A percentile compares a stretch with the other conserved stretches of the same genome.
phyloP scores from a whole-genome alignment of 2,113 vertebrate species.

The Dolichotis patagonum region DNA sequence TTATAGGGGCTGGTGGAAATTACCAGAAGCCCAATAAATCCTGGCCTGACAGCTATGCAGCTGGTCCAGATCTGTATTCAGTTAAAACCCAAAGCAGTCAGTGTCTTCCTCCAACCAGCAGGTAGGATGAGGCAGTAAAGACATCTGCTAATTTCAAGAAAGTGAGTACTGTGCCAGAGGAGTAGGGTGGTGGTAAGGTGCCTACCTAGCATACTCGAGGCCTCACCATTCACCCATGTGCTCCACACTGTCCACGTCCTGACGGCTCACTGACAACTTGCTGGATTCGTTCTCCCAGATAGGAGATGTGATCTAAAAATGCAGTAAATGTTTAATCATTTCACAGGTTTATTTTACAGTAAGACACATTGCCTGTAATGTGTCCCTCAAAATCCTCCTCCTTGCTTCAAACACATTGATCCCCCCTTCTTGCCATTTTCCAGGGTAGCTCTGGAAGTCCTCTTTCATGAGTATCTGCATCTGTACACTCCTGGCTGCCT shows the following conservation, averaged over 20 bases:
- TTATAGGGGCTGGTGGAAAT: no score
- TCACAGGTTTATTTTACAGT: background rate
- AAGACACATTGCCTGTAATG: background rate
- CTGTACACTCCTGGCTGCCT: background rate
- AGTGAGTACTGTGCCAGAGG: background rate
- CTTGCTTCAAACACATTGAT: background rate
- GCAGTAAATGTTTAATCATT: background rate
- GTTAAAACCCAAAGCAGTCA: background rate
- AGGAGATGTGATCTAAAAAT: background rate
- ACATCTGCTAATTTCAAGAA: background rate
- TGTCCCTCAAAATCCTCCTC: background rate
- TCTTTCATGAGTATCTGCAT: background rate
- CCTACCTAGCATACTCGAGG: background rate
- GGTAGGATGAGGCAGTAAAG: background rate
- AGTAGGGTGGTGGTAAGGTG: background rate
- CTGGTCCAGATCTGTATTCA: background rate
- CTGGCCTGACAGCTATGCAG: rapidly evolving
- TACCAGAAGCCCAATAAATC: background rate
- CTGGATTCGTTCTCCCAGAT: conserved; percentile 88
- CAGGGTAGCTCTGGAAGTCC: background rate
- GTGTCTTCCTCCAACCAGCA: background rate
- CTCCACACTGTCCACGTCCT: conserved; percentile 70
- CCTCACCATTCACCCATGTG: background rate
- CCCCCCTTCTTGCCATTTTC: background rate
- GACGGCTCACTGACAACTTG: conserved; percentile 87